Evolutionary conservation across 2,888 invertebrate species (phyloP).

Genomic region (Campaea margaritaria): DNA sequence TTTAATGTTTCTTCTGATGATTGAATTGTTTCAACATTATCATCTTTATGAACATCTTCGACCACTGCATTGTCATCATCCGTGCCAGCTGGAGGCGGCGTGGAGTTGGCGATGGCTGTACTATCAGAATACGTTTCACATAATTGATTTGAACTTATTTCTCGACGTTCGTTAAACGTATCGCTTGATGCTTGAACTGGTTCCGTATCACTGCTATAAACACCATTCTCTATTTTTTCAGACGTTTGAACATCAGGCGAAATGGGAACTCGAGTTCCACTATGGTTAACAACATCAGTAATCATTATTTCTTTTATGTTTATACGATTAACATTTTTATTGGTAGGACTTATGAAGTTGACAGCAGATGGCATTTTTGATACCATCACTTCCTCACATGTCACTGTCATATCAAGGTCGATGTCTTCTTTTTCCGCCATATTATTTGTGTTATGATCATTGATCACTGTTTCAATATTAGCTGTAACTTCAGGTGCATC

Average conservation of each 20-base stretch:
- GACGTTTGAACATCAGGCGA: neutral
- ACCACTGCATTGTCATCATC: conserved; percentile 38
- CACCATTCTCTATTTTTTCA: too few relatives aligned
- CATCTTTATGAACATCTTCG: conserved; percentile 3
- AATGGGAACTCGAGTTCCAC: neutral
- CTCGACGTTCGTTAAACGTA: neutral
- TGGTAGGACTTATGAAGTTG: conserved; percentile 12
- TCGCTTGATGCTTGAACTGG: neutral
- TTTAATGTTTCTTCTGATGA: too few relatives aligned
- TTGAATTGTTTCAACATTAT: too few relatives aligned
- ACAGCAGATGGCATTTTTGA: conserved; percentile 3
- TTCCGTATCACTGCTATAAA: too few relatives aligned
- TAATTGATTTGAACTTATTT: neutral
- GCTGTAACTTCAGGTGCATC: neutral
- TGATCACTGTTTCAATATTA: neutral
- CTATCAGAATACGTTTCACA: neutral
- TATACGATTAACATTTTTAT: conserved; percentile 9
- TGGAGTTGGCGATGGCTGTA: conserved; percentile 9
- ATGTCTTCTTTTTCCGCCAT: conserved; percentile 8
- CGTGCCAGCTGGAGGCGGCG: conserved; percentile 12
- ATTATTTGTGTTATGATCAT: conserved; percentile 5
- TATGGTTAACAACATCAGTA: neutral
- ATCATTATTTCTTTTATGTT: neutral
- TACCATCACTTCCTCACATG: conserved; percentile 15
- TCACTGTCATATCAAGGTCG: conserved; percentile 22